Conservation (phyloP, 2,797 vertebrate genomes). For the Urosaurus nigricauda region DNA sequence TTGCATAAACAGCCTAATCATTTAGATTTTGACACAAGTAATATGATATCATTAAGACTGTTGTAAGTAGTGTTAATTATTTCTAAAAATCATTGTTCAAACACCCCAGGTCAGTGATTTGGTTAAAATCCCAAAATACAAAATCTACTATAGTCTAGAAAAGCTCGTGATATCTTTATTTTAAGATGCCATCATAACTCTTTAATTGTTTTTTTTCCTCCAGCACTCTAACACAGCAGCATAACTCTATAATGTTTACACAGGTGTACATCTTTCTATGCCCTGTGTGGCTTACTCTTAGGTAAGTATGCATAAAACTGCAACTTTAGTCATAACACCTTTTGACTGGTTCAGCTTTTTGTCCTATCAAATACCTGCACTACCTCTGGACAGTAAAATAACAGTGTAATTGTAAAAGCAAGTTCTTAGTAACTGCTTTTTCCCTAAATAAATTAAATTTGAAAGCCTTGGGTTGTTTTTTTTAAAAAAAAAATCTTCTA, state of each 20-base stretch:
- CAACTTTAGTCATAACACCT: not conserved
- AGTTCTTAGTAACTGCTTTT: conserved; percentile 33
- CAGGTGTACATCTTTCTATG: not conserved
- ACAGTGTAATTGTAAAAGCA: conserved; percentile 43
- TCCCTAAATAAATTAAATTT: conserved; percentile 23
- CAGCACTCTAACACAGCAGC: not conserved
- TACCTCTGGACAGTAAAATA: conserved; percentile 45
- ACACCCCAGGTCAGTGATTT: too few species aligned
- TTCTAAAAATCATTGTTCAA: too few species aligned
- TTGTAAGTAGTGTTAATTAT: too few species aligned
- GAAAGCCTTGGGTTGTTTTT: not conserved
- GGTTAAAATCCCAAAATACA: too few species aligned
- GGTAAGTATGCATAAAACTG: not conserved
- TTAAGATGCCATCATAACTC: too few species aligned
- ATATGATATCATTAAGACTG: too few species aligned
- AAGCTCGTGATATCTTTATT: too few species aligned
- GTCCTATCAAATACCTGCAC: conserved; percentile 13
- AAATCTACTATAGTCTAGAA: too few species aligned
- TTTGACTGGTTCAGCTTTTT: not conserved
- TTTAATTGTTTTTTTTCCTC: too few species aligned
- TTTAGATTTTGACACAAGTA: too few species aligned
- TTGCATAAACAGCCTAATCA: too few species aligned
- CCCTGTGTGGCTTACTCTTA: not conserved
- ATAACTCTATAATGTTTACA: not conserved
- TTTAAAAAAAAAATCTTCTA: not conserved